Conservation (phyloP, 2,113 vertebrate genomes). For the Irena cyanogastra region DNA sequence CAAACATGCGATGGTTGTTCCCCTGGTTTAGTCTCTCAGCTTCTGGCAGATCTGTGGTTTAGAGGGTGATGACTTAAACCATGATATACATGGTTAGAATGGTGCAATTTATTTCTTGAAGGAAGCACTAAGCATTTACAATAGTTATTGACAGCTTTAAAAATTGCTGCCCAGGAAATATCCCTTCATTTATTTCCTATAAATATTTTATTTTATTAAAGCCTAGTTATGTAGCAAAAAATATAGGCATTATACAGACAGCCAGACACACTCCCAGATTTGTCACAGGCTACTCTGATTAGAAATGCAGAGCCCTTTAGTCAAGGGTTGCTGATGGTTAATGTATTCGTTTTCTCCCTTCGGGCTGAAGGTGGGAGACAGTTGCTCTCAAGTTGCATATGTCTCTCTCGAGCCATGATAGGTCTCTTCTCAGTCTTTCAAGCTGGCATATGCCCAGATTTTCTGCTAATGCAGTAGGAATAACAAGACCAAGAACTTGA, state of each 20-base stretch:
- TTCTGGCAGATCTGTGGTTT: not conserved
- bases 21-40: not conserved
- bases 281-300: not conserved
- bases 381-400: slow-evolving; percentile 33
- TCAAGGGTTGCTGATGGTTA: not conserved
- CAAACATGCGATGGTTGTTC: not conserved
- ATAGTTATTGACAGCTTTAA: slow-evolving; percentile 53
- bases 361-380: slow-evolving; percentile 10
- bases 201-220: slow-evolving; percentile 56
- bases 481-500: slow-evolving; percentile 41
- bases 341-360: slow-evolving; percentile 52
- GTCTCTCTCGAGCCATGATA: not conserved
- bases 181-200: slow-evolving; percentile 56
- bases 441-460: slow-evolving; percentile 35
- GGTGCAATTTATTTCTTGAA: slow-evolving; percentile 45
- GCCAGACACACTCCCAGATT: not conserved
- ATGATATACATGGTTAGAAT: slow-evolving; percentile 16
- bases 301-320: not conserved
- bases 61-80: not conserved
- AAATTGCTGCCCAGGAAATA: slow-evolving; percentile 48
- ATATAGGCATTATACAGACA: not conserved
- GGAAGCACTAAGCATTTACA: slow-evolving; percentile 50
- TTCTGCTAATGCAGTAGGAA: not conserved
- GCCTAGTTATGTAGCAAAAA: not conserved
- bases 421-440: slow-evolving; percentile 39